Evolutionary conservation across 2,113 vertebrate genomes (phyloP), one percentile per base, ranked within the genome.

Genomic region (Sander lucioperca): DNA sequence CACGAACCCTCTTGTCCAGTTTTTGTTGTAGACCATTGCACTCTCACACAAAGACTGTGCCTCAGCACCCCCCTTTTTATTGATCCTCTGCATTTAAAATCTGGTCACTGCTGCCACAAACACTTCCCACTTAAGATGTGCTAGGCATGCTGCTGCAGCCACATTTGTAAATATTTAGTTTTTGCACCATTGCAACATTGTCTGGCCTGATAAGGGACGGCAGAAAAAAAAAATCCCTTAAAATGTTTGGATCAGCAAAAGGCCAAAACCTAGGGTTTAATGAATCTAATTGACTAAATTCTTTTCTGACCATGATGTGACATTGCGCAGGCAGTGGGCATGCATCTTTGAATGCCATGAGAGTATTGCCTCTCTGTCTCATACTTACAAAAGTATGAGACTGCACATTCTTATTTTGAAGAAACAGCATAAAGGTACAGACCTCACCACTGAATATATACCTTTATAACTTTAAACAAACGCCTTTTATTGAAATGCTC

Each of bases 11-110:
- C 78, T 72, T 89, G 90, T 95, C 93, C 59, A 56, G 58, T 71
- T 68, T 90, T 90, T 94, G 94, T 95, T 96, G 91, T 93, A 95
- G 95, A 88, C 88, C 86, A 85, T 94, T 95, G 85, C 87, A 21
- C 90, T 95, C 83, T 92, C 88, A 94, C 91, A 84, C 67, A 82
- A 92, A 94, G 91, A 83, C 90, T 89, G 86, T 79, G 89, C 89
- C 85, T 91, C 81, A 86, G 92, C 70, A 87, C 69, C 80, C 86
- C 79, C 64, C 85, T 87, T 90, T 94, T 92, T 94, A 97, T 98
- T 96, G 97, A 97, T 97, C 93, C 94, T 93, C 89, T 96, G 95
- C 95, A 94, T 97, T 97, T 96, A 96, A 96, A 97, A 96, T 96
- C 94, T 95, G 90, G 95, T 97, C 93, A 92, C 96, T 94, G 91